phyloP scores from a whole-genome alignment of 1,140 invertebrate species.

The Metaphire vulgaris region DNA sequence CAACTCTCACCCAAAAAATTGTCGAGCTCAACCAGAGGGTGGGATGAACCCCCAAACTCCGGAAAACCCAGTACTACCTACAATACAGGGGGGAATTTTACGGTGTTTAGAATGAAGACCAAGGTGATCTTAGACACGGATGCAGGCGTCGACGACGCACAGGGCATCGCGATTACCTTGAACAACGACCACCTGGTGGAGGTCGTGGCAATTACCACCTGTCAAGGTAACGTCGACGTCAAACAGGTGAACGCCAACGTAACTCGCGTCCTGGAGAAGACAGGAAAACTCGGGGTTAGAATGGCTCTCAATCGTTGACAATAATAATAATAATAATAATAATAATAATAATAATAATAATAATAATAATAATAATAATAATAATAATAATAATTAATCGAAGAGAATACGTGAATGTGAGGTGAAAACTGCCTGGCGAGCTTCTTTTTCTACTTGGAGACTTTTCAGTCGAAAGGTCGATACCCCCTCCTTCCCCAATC shows the following conservation, averaged over 20 bases:
- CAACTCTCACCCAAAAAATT: too few species aligned
- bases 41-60: too few species aligned
- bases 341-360: background rate
- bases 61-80: too few species aligned
- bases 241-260: conserved; percentile 1
- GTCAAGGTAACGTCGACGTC: conserved; percentile 14
- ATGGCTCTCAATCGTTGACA: background rate
- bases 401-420: background rate
- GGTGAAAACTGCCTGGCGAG: too few species aligned
- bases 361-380: background rate
- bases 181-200: conserved; percentile 31
- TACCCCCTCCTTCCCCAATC: too few species aligned
- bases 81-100: too few species aligned
- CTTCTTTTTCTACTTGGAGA: too few species aligned
- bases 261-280: background rate
- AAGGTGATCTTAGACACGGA: conserved; percentile 46
- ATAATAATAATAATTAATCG: background rate
- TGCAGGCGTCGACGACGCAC: conserved; percentile 46
- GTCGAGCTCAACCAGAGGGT: too few species aligned
- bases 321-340: background rate
- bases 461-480: too few species aligned
- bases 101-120: too few species aligned
- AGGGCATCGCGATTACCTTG: conserved; percentile 44
- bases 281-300: background rate
- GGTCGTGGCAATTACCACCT: conserved; percentile 11